phyloP scores from a whole-genome alignment of 1,140 invertebrate genomes.

The Drosophila tani region DNA sequence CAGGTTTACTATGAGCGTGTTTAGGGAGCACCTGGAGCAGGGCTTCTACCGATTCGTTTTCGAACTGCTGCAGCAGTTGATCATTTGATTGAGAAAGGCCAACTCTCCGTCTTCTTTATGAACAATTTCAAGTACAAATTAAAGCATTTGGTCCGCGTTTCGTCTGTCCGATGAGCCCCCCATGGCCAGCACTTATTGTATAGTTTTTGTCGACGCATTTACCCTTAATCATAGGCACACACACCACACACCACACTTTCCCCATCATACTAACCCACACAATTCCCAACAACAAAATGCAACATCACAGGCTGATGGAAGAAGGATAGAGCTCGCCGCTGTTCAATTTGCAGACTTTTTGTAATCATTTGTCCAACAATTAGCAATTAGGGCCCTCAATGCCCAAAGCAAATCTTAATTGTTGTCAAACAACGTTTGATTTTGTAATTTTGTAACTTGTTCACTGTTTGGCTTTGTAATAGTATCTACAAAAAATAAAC shows the following conservation, averaged over 20 bases:
- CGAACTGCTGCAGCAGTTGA: conserved; percentile 71
- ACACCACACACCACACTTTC: conserved; percentile 15
- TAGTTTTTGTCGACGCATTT: conserved; percentile 27
- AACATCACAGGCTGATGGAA: conserved; percentile 66
- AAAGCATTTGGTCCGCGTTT: conserved; percentile 56
- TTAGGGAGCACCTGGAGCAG: conserved; percentile 56
- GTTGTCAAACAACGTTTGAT: conserved; percentile 75
- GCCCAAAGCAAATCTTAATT: conserved; percentile 39
- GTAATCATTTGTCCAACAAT: conserved; percentile 35
- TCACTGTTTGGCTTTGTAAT: conserved; percentile 64
- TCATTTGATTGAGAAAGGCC: conserved; percentile 25
- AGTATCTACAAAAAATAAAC: conserved; percentile 48
- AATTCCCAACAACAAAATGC: conserved; percentile 55
- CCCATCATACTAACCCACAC: conserved; percentile 22
- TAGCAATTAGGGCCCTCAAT: conserved; percentile 19
- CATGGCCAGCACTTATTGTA: conserved; percentile 3
- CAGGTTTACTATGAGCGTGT: conserved; percentile 77
- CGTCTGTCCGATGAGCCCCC: conserved; percentile 22
- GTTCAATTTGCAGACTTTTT: conserved; percentile 58
- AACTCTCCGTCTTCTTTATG: conserved; percentile 14
- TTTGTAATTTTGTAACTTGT: conserved; percentile 57
- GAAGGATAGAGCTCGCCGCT: conserved; percentile 81
- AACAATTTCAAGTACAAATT: conserved; percentile 70
- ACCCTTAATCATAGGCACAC: conserved; percentile 5
- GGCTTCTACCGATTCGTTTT: conserved; percentile 54